Evolutionary conservation across 1,140 invertebrate genomes (phyloP), one percentile per base, ranked within the genome.

Genomic region (Asbolus verrucosus): DNA sequence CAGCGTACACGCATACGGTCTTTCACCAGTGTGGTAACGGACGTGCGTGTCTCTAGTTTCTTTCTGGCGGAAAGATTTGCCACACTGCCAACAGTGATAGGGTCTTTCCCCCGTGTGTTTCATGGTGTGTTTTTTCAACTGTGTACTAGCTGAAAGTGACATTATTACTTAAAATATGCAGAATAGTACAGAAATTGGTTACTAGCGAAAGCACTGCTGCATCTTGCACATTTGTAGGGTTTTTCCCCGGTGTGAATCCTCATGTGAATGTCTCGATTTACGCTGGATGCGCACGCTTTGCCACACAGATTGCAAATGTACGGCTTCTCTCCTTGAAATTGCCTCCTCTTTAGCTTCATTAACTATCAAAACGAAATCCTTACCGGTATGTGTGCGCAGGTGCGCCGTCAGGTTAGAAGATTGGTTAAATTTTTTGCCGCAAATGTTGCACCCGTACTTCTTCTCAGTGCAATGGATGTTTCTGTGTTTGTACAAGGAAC

Each of bases 361-460:
- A 27, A 8, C 3, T 27, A 27, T 27, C 9, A 60, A n/a, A n/a
- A n/a, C n/a, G 19, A 33, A 67, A 31, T 33, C 30, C 15, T 70
- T 69, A 76, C 77, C 72, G 24, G 75, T 86, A 68, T 89, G 86
- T 13, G 87, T 87, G 27, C 87, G 81, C 5, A 87, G 79, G 76
- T 93, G 91, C 13, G 85, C 85, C 1, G 87, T 87, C 41, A 92
- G 80, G 71, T 91, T 84, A 0, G 87, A 87, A 8, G 86, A 84
- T 1, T 91, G 84, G 8, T 88, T 90, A 76, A 94, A 95, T 2
- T 87, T 84, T 69, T 88, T 89, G 0, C 85, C 85, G 77, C 94
- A 96, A 0, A 91, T 84, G 38, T 87, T 86, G 77, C 94, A 96
- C 65, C 86, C 84, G 75, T 89, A 92, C 0, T 92, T 91, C 61